These are phyloP conservation scores for Formica selysi DNA, from an alignment of 1,140 invertebrate genomes.

Conservation along the genomic window DNA sequence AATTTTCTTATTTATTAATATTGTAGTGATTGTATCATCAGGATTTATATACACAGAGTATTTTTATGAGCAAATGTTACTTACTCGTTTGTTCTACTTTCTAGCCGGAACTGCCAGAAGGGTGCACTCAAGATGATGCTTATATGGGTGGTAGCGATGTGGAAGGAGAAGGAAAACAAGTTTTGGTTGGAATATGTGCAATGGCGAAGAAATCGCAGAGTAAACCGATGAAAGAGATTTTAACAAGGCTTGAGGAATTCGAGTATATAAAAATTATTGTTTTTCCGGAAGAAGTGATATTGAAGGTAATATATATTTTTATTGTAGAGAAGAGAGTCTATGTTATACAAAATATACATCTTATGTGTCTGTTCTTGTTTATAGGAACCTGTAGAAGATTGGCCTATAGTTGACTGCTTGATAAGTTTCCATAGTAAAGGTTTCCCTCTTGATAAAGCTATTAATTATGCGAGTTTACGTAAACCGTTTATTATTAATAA, in stretches of 20 bases:
- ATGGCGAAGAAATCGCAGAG: conserved; percentile 99
- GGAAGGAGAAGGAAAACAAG: conserved; percentile 92
- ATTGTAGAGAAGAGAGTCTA: not conserved
- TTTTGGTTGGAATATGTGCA: conserved; percentile 98
- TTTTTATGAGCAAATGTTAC: not conserved
- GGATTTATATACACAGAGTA: not conserved
- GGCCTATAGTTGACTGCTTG: conserved; percentile 99
- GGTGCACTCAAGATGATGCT: conserved; percentile 87
- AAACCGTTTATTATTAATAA: conserved; percentile 99
- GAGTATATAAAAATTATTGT: conserved; percentile 97
- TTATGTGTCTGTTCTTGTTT: conserved; percentile 70
- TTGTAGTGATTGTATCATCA: not conserved
- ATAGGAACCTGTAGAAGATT: conserved; percentile 97
- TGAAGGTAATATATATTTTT: conserved; percentile 89
- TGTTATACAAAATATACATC: not conserved
- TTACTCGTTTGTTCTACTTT: conserved; percentile 64
- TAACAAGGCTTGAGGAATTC: conserved; percentile 97
- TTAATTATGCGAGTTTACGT: conserved; percentile 96
- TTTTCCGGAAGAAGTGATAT: conserved; percentile 97
- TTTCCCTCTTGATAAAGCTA: conserved; percentile 99
- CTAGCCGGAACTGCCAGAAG: conserved; percentile 91
- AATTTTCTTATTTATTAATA: conserved; percentile 38
- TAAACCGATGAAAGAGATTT: conserved; percentile 99
- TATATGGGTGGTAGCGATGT: conserved; percentile 81
- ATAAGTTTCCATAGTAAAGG: conserved; percentile 99